phyloP scores from a whole-genome alignment of 2,113 vertebrate species.

The Brevimyrus niger region DNA sequence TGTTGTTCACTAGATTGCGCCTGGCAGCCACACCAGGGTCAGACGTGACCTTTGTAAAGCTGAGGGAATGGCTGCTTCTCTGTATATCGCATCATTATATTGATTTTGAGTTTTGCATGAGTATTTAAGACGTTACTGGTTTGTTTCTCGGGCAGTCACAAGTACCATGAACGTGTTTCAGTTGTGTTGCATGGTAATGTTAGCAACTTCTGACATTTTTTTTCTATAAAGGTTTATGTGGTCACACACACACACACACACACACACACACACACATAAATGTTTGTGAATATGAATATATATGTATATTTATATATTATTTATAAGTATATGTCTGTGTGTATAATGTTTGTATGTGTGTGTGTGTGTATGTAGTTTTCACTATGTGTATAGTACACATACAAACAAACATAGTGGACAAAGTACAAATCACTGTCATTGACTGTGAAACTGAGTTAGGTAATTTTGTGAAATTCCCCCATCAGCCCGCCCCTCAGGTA shows the following conservation, averaged over 20 bases:
- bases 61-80: background rate
- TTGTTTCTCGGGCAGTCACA: background rate
- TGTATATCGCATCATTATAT: background rate
- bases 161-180: background rate
- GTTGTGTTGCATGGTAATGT: background rate
- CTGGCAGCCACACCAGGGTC: background rate
- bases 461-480: constrained; percentile 22
- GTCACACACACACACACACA: no score
- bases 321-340: no score
- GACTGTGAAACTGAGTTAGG: background rate
- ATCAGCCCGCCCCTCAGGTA: constrained; percentile 25
- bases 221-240: background rate
- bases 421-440: background rate
- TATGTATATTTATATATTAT: no score
- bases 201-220: background rate
- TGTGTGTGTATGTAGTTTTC: background rate
- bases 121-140: background rate
- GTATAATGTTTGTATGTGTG: no score
- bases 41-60: background rate
- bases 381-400: no score
- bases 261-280: no score
- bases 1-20: background rate
- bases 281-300: no score
- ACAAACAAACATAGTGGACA: background rate
- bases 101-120: background rate